Evolutionary conservation across 2,797 vertebrate species (phyloP), one percentile per base, ranked within the genome.

Genomic region (Gymnothorax reevesii): DNA sequence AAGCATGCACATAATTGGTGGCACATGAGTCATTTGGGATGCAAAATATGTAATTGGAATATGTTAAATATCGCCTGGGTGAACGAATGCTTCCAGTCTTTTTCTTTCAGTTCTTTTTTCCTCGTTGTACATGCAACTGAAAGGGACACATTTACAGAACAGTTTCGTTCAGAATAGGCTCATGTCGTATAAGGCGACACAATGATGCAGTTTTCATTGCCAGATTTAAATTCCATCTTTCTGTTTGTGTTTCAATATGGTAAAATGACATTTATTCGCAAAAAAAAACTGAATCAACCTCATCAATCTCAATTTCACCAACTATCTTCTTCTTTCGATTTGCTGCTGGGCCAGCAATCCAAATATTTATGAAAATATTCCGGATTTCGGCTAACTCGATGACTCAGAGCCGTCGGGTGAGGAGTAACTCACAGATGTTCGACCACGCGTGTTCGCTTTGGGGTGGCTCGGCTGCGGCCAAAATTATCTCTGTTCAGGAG

Each of bases 361-460:
- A n/a, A 84, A 20, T 66, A 86, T 87, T 88, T 80, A 87, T 83
- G 8, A 83, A 25, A 87, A 57, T 59, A 66, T 89, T 22, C 20
- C 7, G 22, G 60, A 64, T 85, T 84, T 77, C 64, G 64, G 25
- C 83, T 27, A 12, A 71, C 22, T 33, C 17, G 4, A 7, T 7
- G 6, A 17, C 75, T 17, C 52, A 59, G 55, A 9, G 8, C 62
- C 57, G 13, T 1, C 55, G 20, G 60, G 20, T 4, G 4, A 59
- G 25, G 27, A 17, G 42, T 12, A 57, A 15, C n/a, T 52, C 57
- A 52, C n/a, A 85, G 20, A 75, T 22, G 69, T 27, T 55, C 60
- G 77, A 88, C 84, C 89, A 82, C 82, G 85, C 52, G 77, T 83
- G 85, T 17, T 54, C 49, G 87, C 49, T 88, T 83, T 88, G 88